These are phyloP conservation scores for Galagoides demidoff DNA, from an alignment of 2,797 vertebrate genomes.

Conservation along the genomic window DNA sequence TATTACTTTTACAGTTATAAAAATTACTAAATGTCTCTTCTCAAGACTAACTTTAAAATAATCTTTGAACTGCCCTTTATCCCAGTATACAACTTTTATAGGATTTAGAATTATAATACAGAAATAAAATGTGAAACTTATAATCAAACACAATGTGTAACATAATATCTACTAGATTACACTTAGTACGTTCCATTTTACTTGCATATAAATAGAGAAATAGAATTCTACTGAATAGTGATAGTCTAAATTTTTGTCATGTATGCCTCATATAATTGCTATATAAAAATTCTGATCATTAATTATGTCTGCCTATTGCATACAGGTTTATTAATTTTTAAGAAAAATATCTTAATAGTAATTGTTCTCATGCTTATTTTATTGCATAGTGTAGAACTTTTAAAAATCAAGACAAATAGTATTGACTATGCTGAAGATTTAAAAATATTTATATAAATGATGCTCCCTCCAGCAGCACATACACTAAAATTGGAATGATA, in stretches of 20 bases:
- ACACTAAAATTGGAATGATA: no score
- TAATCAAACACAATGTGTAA: background rate
- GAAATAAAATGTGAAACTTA: background rate
- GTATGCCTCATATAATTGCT: background rate
- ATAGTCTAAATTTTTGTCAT: background rate
- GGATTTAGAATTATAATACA: background rate
- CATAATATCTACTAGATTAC: background rate
- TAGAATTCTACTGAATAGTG: background rate
- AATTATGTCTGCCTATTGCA: background rate
- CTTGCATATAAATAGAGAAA: slow-evolving; percentile 4
- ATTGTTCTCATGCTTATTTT: background rate
- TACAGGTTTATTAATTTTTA: background rate
- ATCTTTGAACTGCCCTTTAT: background rate
- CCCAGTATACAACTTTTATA: background rate
- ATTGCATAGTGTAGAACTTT: background rate
- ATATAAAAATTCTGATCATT: background rate
- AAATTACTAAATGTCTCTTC: background rate
- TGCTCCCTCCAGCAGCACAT: no score
- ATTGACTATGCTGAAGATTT: background rate
- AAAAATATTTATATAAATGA: background rate
- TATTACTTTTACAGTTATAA: background rate
- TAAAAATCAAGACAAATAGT: background rate
- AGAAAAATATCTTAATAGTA: background rate
- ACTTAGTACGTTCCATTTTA: background rate
- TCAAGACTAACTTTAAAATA: background rate